Evolutionary conservation across 2,797 vertebrate species (phyloP).

Genomic region (Rallus crepitans): DNA sequence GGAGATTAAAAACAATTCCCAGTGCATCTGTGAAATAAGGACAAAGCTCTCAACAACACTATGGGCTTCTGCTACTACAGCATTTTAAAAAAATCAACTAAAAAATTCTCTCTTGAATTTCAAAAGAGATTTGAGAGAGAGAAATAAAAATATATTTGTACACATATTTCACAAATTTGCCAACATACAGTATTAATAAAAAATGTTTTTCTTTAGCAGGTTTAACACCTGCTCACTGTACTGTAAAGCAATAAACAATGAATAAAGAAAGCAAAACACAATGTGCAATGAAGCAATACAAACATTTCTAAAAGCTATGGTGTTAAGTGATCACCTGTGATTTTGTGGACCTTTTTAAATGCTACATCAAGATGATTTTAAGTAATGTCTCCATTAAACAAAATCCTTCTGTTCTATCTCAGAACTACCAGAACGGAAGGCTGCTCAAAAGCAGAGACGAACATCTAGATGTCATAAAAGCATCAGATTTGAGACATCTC

Average conservation of each 20-base stretch:
- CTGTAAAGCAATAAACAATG: conserved; percentile 52
- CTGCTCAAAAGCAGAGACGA: not conserved
- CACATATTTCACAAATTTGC: conserved; percentile 9
- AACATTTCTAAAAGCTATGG: conserved; percentile 60
- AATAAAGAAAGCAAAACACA: conserved; percentile 67
- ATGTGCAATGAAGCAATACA: conserved; percentile 52
- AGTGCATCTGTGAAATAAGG: conserved; percentile 92
- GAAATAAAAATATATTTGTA: conserved; percentile 3
- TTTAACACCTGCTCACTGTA: conserved; percentile 63
- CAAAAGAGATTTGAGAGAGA: conserved; percentile 36
- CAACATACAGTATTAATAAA: not conserved
- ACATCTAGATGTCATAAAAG: conserved; percentile 25
- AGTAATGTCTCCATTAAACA: conserved; percentile 34
- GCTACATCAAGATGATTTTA: conserved; percentile 48
- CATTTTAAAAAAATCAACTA: conserved; percentile 27
- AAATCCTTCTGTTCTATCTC: conserved; percentile 43
- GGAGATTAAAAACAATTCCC: conserved; percentile 93
- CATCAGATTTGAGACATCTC: conserved; percentile 2
- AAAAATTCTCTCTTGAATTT: conserved; percentile 36
- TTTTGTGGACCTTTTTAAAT: conserved; percentile 56
- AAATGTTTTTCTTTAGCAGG: conserved; percentile 54
- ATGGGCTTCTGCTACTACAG: conserved; percentile 73
- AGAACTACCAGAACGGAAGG: conserved; percentile 45
- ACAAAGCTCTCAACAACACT: conserved; percentile 84
- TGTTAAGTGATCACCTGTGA: conserved; percentile 67